Evolutionary conservation across 2,888 invertebrate genomes (phyloP), one percentile per base, ranked within the genome.

Genomic region (Leptinotarsa peninsularis): DNA sequence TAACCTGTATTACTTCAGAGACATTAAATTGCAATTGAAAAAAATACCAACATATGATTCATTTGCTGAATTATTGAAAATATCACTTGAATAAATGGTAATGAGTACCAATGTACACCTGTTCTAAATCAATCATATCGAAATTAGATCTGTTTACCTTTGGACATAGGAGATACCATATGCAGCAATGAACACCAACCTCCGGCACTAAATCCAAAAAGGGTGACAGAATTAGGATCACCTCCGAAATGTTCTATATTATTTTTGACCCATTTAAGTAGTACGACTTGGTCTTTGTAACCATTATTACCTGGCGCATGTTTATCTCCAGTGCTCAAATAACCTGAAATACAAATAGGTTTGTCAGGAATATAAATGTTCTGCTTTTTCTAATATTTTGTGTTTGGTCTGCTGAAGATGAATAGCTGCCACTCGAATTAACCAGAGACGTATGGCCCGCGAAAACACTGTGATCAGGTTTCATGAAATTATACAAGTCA

Each of bases 181-280:
- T 90, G 90, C 5, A 90, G 75, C 4, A 87, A 83, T 0, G 88
- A 88, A 77, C 89, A 89, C 77, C 86, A 84, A 2, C 85, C 87
- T 4, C 90, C 90, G 2, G 88, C 88, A 77, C 89, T 89, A 86
- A 91, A 91, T 0, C 94, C 94, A 1, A 91, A 83, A 21, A 94
- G 87, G 0, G 94, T 94, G 1, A 94, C 91, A 0, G 88, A 87
- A 79, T 90, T 88, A 0, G 93, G 91, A 87, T 94, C 91, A 3
- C 94, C 94, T 0, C 94, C 93, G 82, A 94, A 94, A 0, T 91
- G 87, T 0, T 89, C 90, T 67, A 94, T 93, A 82, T 94, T 93
- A 63, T 90, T 84, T 82, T 91, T 90, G 0, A 94, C 88, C 94
- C 94, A 94, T 78, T 91, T 90, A 76, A 94, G 84, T 0, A 92